Evolutionary conservation across 2,797 vertebrate species (phyloP), one percentile per base, ranked within the genome.

Genomic region (Helicolenus hilgendorfi): DNA sequence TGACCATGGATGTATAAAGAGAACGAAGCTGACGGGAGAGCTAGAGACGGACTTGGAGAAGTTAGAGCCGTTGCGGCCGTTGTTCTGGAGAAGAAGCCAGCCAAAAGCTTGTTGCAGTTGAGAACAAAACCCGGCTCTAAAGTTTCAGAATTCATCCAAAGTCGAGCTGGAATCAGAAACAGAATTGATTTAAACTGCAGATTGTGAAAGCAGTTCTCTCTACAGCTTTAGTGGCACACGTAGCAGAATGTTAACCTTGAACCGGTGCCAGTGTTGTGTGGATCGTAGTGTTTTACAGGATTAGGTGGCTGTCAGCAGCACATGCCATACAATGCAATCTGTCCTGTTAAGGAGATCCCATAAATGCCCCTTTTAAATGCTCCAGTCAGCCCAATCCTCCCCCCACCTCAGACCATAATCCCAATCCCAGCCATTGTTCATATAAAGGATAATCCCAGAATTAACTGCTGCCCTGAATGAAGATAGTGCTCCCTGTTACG

Each of bases 391-490:
- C 71, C 62, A n/a, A 10, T 45, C 85, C 77, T 64, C 72, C 85
- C 85, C 75, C 82, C 77, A 72, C 62, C 62, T 81, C 72, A 22
- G 22, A 8, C 73, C 55, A 27, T 88, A 89, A 91, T 92, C 88
- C 92, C 84, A 91, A 73, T 81, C 81, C 83, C 72, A 85, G 80
- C 65, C 87, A 89, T 91, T 90, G 87, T 92, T 87, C 80, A 87
- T 73, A 35, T 60, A 83, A 79, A 59, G 70, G 84, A 89, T 92
- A 90, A 91, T 92, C 87, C 85, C 55, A 58, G 77, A 85, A 83
- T 90, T 85, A 90, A 88, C 79, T 85, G 76, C 81, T 68, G 38
- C 72, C 55, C 63, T 45, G 62, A 75, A 69, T 76, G 72, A 79
- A 60, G 60, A 67, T 65, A 49, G 69, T 67, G 33, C 36, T 64